Evolutionary conservation across 2,888 invertebrate genomes (phyloP), one percentile per base, ranked within the genome.

Genomic region (Heteromyza rotundicornis): DNA sequence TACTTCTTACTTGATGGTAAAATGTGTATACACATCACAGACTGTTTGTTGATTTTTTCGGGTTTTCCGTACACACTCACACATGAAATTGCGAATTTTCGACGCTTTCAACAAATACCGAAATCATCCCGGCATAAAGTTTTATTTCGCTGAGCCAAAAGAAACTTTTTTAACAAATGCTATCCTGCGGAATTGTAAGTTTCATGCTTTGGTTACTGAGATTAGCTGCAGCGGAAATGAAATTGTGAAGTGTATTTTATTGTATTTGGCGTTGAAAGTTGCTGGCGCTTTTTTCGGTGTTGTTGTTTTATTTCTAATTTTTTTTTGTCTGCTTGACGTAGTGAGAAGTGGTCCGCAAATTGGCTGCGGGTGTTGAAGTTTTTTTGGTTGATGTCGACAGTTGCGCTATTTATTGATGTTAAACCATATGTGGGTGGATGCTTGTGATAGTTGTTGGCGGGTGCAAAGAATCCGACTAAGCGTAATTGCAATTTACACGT

Each of bases 331-430:
- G n/a, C 40, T n/a, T n/a, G 3, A 40, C 14, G 27, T 27, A 27
- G 27, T 7, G 27, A 27, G 27, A n/a, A n/a, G n/a, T n/a, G n/a
- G 32, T 32, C 7, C 32, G 32, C 12, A 32, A 32, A 14, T 40
- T 40, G 40, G 40, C 40, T n/a, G 27, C 27, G 27, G 27, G 27
- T 10, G 27, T 27, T 27, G 27, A 5, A 10, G 27, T 27, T 27
- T 27, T 75, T 74, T 75, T 74, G 73, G 76, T 76, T 72, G 72
- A 69, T 73, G 73, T 74, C 71, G 76, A 74, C 74, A 75, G 72
- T 73, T 69, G 68, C 70, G 72, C 73, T 75, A 75, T 74, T 68
- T 70, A 74, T 75, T 68, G 68, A 10, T 49, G 19, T 32, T 32
- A 7, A 14, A 3, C 1, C 2, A 8, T 5, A 14, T n/a, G 8